Evolutionary conservation across 1,140 invertebrate species (phyloP).

Genomic region (Drosophila insularis): DNA sequence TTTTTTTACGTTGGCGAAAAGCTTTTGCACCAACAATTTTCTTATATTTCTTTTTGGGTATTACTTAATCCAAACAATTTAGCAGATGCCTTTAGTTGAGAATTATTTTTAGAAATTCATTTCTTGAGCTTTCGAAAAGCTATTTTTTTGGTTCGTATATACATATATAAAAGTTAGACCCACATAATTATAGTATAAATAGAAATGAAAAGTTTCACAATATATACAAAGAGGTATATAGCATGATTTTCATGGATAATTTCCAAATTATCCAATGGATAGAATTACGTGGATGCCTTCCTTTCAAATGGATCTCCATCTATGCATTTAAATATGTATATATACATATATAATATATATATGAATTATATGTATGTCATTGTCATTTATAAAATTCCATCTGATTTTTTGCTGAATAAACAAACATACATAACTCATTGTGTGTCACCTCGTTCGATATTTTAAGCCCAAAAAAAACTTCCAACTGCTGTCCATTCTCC

Average conservation of each 20-base stretch:
- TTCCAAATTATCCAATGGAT: slow-evolving; percentile 33
- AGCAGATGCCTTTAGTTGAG: slow-evolving; percentile 55
- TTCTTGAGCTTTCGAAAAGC: slow-evolving; percentile 34
- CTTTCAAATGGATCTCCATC: background rate
- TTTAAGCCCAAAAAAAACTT: slow-evolving; percentile 17
- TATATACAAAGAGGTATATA: background rate
- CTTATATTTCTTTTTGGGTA: slow-evolving; percentile 26
- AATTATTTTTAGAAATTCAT: slow-evolving; percentile 55
- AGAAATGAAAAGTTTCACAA: background rate
- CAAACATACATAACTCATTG: slow-evolving; percentile 71
- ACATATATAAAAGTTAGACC: slow-evolving; percentile 21
- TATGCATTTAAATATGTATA: background rate
- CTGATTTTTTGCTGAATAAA: slow-evolving; percentile 63
- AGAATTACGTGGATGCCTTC: slow-evolving; percentile 6
- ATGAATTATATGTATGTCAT: slow-evolving; percentile 52
- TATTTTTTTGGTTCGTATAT: slow-evolving; percentile 14
- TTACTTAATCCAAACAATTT: slow-evolving; percentile 69
- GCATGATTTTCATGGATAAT: slow-evolving; percentile 22
- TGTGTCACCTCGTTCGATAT: slow-evolving; percentile 69
- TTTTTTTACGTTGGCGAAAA: slow-evolving; percentile 39
- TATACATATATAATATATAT: slow-evolving; percentile 35
- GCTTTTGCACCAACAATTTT: slow-evolving; percentile 37
- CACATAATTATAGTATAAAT: slow-evolving; percentile 10
- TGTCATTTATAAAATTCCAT: slow-evolving; percentile 50
- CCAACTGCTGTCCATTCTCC: slow-evolving; percentile 18